These are phyloP conservation scores for Leucosticte australis DNA, from an alignment of 2,113 vertebrate species.

Conservation along the genomic window DNA sequence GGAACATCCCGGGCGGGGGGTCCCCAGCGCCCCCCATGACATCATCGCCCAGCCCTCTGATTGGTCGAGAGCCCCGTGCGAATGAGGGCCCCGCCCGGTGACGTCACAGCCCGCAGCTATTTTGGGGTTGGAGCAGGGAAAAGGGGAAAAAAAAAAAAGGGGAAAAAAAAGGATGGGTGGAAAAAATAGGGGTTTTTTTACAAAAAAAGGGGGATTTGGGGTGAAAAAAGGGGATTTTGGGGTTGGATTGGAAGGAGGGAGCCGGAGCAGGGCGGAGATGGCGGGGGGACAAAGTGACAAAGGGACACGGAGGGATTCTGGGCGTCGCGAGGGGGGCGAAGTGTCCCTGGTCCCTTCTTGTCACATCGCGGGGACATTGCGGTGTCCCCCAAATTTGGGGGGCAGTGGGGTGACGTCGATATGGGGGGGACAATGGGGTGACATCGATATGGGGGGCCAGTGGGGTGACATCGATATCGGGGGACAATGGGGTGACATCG, in stretches of 20 bases:
- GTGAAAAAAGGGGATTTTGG: not conserved
- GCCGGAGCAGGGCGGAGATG: not conserved
- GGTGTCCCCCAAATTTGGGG: not conserved
- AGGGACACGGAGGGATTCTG: not conserved
- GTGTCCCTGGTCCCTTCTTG: not conserved
- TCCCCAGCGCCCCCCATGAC: not conserved
- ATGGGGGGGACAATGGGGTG: no score
- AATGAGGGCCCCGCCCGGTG: not conserved
- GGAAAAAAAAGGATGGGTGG: not conserved
- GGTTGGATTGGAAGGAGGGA: not conserved
- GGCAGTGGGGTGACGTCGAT: not conserved
- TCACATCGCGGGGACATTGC: not conserved
- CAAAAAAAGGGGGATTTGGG: not conserved
- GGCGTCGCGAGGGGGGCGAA: not conserved
- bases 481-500: not conserved
- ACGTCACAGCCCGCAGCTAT: conserved; percentile 5
- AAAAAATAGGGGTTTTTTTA: not conserved
- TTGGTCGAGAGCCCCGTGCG: not conserved
- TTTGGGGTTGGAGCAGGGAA: not conserved
- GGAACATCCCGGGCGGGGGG: not conserved
- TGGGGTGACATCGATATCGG: not conserved
- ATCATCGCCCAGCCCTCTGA: not conserved
- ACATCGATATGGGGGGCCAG: not conserved
- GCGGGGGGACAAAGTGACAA: not conserved
- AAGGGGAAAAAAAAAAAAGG: no score